A percentile compares a stretch with the other conserved stretches of the same genome.
Evolutionary conservation across 2,888 invertebrate species (phyloP).

Genomic region (Teleogryllus oceanicus): DNA sequence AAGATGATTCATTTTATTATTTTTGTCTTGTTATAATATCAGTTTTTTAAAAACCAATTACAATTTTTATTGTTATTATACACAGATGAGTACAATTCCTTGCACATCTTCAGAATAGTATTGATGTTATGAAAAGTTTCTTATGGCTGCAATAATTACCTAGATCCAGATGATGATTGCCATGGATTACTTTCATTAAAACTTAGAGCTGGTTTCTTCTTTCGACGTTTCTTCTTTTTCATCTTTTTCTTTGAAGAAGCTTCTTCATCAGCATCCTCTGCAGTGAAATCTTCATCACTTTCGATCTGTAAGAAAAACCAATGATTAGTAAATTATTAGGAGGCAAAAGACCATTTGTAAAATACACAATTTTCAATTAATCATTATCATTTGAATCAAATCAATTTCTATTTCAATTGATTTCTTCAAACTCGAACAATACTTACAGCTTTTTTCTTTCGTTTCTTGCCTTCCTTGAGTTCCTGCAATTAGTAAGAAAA

Average conservation of each 20-base stretch:
- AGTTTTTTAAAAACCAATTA: too few relatives aligned
- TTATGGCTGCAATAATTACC: conserved; percentile 37
- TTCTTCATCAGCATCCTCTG: conserved; percentile 48
- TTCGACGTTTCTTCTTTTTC: conserved; percentile 45
- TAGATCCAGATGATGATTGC: conserved; percentile 58
- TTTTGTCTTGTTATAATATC: too few relatives aligned
- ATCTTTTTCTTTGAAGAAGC: conserved; percentile 43
- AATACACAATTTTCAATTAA: background rate
- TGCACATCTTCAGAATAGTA: too few relatives aligned
- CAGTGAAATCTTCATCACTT: conserved; percentile 46
- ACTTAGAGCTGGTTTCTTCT: conserved; percentile 44
- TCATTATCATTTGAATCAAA: background rate
- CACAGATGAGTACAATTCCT: too few relatives aligned
- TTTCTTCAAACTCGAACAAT: background rate
- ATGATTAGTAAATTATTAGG: background rate
- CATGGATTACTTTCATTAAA: conserved; percentile 57
- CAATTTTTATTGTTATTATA: too few relatives aligned
- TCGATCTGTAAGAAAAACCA: conserved; percentile 18
- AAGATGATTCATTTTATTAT: too few relatives aligned
- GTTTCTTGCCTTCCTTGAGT: conserved; percentile 28
- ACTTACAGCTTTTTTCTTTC: conserved; percentile 31
- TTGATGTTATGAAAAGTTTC: too few relatives aligned
- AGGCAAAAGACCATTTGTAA: background rate
- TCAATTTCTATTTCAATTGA: background rate
- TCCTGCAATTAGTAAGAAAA: conserved; percentile 22